phyloP scores from a whole-genome alignment of 2,113 vertebrate genomes.

The Lampris incognitus region DNA sequence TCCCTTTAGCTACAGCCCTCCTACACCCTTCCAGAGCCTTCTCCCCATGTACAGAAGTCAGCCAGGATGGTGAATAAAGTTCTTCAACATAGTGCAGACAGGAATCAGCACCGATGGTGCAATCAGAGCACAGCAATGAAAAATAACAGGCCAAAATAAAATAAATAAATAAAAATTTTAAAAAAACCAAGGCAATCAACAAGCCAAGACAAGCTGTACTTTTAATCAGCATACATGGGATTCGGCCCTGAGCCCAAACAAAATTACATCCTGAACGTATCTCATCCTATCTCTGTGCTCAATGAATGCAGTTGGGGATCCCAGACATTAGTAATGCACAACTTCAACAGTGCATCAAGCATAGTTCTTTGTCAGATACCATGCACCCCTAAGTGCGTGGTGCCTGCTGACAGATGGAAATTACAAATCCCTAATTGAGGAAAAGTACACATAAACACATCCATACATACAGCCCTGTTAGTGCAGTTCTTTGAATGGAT shows the following conservation, averaged over 20 bases:
- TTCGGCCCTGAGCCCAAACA: conserved; percentile 36
- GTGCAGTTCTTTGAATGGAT: conserved; percentile 22
- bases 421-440: conserved; percentile 22
- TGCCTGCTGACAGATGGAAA: conserved; percentile 36
- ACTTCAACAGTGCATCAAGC: conserved; percentile 16
- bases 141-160: conserved; percentile 16
- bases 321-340: conserved; percentile 11
- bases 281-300: conserved; percentile 31
- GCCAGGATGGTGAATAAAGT: conserved; percentile 59
- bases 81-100: conserved; percentile 55
- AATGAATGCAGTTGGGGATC: conserved; percentile 12
- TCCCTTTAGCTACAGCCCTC: conserved; percentile 35
- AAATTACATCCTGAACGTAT: conserved; percentile 23
- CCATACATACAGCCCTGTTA: conserved; percentile 35
- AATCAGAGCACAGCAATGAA: conserved; percentile 35
- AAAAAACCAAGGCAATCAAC: conserved; percentile 43
- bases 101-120: conserved; percentile 28
- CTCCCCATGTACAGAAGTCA: background rate
- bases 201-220: conserved; percentile 11
- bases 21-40: conserved; percentile 42
- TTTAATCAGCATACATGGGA: conserved; percentile 39
- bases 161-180: background rate
- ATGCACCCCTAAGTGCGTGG: background rate
- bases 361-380: background rate
- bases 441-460: conserved; percentile 54